phyloP scores from a whole-genome alignment of 1,140 invertebrate species.

The Zaprionus capensis region DNA sequence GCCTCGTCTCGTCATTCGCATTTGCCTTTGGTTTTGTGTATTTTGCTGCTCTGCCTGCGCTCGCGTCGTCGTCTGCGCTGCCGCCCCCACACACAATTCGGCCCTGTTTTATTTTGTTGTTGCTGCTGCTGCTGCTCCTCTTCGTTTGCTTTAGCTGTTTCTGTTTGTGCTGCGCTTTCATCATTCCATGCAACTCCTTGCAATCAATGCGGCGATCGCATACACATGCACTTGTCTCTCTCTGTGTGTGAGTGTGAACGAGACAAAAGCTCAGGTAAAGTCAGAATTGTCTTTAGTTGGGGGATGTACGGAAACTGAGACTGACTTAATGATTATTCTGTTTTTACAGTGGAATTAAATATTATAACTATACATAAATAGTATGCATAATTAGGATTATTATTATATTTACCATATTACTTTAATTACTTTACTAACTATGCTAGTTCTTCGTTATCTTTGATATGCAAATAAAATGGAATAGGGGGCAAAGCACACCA shows the following conservation, averaged over 20 bases:
- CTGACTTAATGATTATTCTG: background rate
- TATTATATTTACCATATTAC: background rate
- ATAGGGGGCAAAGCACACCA: background rate
- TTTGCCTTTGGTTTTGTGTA: conserved; percentile 12
- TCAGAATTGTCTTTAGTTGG: background rate
- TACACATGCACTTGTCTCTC: background rate
- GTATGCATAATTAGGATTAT: background rate
- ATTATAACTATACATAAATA: too few species aligned
- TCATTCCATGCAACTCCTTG: conserved; percentile 38
- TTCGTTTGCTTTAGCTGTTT: conserved; percentile 54
- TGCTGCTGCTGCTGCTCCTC: conserved; percentile 44
- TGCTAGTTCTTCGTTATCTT: too few species aligned
- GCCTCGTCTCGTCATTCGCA: conserved; percentile 6
- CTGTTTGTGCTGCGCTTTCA: conserved; percentile 53
- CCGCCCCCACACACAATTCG: conserved; percentile 71
- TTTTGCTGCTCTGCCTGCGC: conserved; percentile 14
- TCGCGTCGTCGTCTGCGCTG: conserved; percentile 38
- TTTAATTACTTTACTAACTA: too few species aligned
- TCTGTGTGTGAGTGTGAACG: background rate
- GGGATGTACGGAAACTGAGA: background rate
- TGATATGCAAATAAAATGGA: background rate
- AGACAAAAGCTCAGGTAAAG: conserved; percentile 1
- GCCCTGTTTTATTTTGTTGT: conserved; percentile 50
- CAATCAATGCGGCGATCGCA: conserved; percentile 36
- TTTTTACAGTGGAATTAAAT: background rate